phyloP scores from a whole-genome alignment of 2,888 invertebrate species.

The Ichneumoninae sp. region DNA sequence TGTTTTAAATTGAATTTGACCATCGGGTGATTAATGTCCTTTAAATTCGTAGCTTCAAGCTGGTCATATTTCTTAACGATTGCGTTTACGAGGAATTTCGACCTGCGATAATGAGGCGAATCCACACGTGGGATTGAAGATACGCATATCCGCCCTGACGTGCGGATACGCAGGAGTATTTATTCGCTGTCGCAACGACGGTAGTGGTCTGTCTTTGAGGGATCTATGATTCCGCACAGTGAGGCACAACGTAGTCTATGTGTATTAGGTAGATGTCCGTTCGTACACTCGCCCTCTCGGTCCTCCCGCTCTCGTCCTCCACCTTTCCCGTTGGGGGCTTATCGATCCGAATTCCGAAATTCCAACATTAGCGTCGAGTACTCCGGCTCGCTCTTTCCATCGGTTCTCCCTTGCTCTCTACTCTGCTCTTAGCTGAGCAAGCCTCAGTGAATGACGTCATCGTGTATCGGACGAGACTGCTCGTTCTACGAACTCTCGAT shows the following conservation, averaged over 20 bases:
- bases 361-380: constrained; percentile 70
- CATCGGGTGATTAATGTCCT: neutral
- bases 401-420: constrained; percentile 17
- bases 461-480: constrained; percentile 58
- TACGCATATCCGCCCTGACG: neutral
- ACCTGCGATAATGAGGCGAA: neutral
- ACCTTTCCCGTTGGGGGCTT: constrained; percentile 60
- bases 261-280: constrained; percentile 60
- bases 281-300: constrained; percentile 51
- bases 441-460: constrained; percentile 69
- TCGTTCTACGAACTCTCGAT: constrained; percentile 57
- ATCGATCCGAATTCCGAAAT: constrained; percentile 71
- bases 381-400: constrained; percentile 62
- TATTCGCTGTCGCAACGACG: constrained; percentile 21
- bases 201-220: neutral
- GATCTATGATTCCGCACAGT: constrained; percentile 18
- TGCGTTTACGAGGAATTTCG: neutral
- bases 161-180: constrained; percentile 21
- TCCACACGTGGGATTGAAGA: neutral
- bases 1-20: neutral
- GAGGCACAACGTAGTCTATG: neutral
- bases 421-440: constrained; percentile 63
- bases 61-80: neutral
- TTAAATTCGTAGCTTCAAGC: neutral
- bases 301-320: constrained; percentile 53